Evolutionary conservation across 2,797 vertebrate genomes (phyloP), one percentile per base, ranked within the genome.

Genomic region (Nothura maculosa): DNA sequence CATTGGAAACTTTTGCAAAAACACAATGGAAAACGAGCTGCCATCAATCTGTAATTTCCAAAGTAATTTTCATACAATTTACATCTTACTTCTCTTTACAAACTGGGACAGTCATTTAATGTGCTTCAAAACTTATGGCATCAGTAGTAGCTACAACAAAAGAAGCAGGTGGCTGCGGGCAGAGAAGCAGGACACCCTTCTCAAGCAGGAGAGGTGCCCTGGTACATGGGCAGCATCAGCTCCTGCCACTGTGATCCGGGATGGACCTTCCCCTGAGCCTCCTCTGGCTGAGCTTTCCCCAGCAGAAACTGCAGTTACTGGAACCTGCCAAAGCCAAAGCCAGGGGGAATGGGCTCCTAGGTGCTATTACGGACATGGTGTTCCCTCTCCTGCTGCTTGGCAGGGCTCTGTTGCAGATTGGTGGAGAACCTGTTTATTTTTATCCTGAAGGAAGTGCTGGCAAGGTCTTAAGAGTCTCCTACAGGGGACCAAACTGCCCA

Each of bases 21-120:
- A 85, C 54, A 81, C 78, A 77, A 58, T 42, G 63, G 81, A 80
- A 92, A 94, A 95, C 55, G 34, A 89, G 80, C 75, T 50, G 76
- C 58, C 72, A 67, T 50, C 24, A n/a, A 50, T 64, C 60, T 14
- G 42, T 45, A 60, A 96, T 91, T 94, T 76, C 43, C 69, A 40
- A 73, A 57, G 73, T 63, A 9, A 81, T 92, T 86, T 91, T 82
- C 63, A 38, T 66, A 60, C 57, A 62, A 25, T 86, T 72, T 74
- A 18, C 34, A 75, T 38, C n/a, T 86, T 90, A 22, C 9, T 83
- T 78, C 62, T 78, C 58, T 52, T 86, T 68, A 55, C 58, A 72
- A 92, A 58, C 15, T 30, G 19, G 28, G 54, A 55, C 12, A 55
- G 15, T 12, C 15, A 22, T 66, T 86, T 68, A 73, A 57, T 34